Evolutionary conservation across 2,888 invertebrate species (phyloP), one percentile per base, ranked within the genome.

Genomic region (Cryptocheilus praepositus): DNA sequence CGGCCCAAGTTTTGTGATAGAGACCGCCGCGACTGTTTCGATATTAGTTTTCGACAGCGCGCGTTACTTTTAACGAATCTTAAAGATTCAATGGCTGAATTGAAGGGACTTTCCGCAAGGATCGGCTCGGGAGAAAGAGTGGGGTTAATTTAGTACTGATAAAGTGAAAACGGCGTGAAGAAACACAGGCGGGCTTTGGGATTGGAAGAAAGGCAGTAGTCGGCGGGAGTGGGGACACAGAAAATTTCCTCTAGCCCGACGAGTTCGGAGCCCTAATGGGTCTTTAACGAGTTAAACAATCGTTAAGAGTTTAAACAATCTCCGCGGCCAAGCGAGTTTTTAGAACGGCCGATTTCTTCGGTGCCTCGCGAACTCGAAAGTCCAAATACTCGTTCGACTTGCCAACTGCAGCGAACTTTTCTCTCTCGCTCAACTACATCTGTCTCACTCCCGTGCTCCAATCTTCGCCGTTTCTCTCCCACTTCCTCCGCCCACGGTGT

Each of bases 221-320:
- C 51, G 52, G 52, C 45, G 52, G n/a, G 16, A 11, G 25, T 63
- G 49, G 53, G 56, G 60, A 55, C 54, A 65, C 55, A 55, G 69
- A 70, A 73, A 80, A 77, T 76, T 73, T 80, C 76, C 70, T 59
- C 67, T 68, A 66, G 71, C 71, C 61, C 72, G 63, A 67, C 72
- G 66, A 76, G 73, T 71, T 72, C 73, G 66, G 67, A 62, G 57
- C 73, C 71, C 75, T 82, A 84, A 85, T 83, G 83, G 81, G 81
- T 84, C 81, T 81, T 81, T 83, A 83, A 81, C 81, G 84, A 84
- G 85, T 85, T 82, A 79, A 85, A 86, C 83, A 86, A 86, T 87
- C 85, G 82, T 85, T 81, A 81, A 80, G 82, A 85, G 83, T 82
- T 83, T 80, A 82, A 83, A 84, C 82, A 81, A 83, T 79, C 79